Evolutionary conservation across 2,888 invertebrate genomes (phyloP).

Genomic region (Candidula unifasciata): DNA sequence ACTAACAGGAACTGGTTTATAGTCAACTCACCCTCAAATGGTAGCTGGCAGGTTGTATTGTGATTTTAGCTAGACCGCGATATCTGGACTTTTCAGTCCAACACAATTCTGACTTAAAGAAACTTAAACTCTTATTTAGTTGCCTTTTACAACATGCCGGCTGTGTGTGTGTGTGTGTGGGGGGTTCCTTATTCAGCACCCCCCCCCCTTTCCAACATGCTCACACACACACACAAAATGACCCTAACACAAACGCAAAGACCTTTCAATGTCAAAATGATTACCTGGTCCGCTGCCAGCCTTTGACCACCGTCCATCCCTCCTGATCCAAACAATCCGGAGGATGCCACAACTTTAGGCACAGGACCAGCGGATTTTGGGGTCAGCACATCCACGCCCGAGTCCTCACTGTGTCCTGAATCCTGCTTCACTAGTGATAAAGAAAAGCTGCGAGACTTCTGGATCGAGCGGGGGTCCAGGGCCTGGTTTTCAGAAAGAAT

Average conservation of each 20-base stretch:
- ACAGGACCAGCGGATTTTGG: conserved; percentile 57
- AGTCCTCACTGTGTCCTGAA: conserved; percentile 67
- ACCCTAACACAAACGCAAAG: not conserved
- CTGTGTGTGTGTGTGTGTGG: too few species aligned
- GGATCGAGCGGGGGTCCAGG: conserved; percentile 38
- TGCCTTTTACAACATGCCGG: too few species aligned
- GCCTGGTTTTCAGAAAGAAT: not conserved
- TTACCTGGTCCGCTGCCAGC: conserved; percentile 30
- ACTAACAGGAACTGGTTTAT: too few species aligned
- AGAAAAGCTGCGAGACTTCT: conserved; percentile 54
- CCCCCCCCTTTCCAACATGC: too few species aligned
- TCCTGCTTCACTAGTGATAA: conserved; percentile 65
- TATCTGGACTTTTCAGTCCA: too few species aligned
- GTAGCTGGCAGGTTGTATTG: too few species aligned
- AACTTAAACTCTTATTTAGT: too few species aligned
- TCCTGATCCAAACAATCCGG: conserved; percentile 31
- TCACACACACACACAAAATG: too few species aligned
- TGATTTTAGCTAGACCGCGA: too few species aligned
- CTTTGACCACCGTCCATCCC: conserved; percentile 17
- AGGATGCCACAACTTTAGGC: conserved; percentile 29
- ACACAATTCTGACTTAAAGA: too few species aligned
- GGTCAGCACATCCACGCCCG: conserved; percentile 70
- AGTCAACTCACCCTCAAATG: too few species aligned
- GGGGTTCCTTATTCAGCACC: too few species aligned
- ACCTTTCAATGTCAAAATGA: not conserved